These are phyloP conservation scores for Nesospiza acunhae DNA, from an alignment of 2,113 vertebrate species.

Conservation along the genomic window DNA sequence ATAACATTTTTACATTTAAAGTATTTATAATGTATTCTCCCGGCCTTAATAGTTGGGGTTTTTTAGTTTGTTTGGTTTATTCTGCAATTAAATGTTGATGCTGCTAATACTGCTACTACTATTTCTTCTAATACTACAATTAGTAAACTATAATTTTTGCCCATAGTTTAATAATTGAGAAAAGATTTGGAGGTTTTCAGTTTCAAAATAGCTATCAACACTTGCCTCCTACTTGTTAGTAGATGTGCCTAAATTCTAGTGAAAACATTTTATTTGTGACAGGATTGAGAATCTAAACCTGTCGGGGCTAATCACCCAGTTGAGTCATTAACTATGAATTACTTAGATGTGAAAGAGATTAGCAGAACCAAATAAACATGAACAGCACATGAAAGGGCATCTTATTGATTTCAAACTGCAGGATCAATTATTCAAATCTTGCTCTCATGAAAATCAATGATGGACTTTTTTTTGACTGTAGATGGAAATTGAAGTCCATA, in stretches of 20 bases:
- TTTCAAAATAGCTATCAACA: background rate
- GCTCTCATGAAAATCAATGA: background rate
- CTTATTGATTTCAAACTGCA: background rate
- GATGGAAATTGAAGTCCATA: background rate
- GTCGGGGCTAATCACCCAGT: background rate
- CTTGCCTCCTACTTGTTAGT: background rate
- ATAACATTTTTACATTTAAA: background rate
- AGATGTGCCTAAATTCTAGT: background rate
- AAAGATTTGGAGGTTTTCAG: background rate
- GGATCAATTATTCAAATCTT: background rate
- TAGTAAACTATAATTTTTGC: background rate
- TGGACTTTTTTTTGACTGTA: background rate
- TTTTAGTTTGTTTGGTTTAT: background rate
- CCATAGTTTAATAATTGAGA: background rate
- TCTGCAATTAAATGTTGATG: background rate
- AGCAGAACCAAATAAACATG: background rate
- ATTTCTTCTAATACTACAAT: background rate
- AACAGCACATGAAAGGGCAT: background rate
- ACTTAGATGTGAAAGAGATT: background rate
- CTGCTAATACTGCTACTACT: background rate
- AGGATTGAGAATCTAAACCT: background rate
- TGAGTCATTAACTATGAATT: background rate
- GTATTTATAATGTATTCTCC: background rate
- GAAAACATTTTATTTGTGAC: background rate
- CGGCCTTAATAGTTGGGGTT: rapidly evolving